Conservation (phyloP, 2,888 invertebrate genomes). For the Alsophila aescularia region DNA sequence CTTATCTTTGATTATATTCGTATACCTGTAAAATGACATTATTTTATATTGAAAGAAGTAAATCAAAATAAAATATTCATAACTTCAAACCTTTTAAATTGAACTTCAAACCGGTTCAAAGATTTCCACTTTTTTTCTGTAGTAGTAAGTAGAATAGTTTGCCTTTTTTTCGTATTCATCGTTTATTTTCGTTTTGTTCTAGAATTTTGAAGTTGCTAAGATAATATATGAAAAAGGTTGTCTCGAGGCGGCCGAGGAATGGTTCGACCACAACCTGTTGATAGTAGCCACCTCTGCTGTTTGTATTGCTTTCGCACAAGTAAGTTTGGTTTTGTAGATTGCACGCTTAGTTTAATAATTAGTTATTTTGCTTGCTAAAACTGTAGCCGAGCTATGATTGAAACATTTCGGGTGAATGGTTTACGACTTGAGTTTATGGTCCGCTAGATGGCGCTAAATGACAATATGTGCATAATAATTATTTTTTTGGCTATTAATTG, state of each 20-base stretch:
- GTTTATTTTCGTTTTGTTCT: constrained; percentile 74
- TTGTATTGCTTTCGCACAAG: constrained; percentile 96
- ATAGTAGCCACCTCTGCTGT: constrained; percentile 95
- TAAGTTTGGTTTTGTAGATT: constrained; percentile 81
- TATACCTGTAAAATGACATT: too few relatives aligned
- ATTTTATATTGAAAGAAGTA: too few relatives aligned
- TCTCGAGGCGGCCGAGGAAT: constrained; percentile 96
- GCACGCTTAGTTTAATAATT: constrained; percentile 44
- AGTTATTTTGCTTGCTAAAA: too few relatives aligned
- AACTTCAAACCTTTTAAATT: too few relatives aligned
- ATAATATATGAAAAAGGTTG: constrained; percentile 97
- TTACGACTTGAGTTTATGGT: too few relatives aligned
- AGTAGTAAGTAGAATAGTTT: constrained; percentile 11
- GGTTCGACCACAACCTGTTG: constrained; percentile 97
- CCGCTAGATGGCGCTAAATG: too few relatives aligned
- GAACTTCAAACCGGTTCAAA: neutral
- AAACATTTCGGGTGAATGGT: too few relatives aligned
- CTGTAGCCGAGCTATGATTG: too few relatives aligned
- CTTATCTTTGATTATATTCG: too few relatives aligned
- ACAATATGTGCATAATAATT: too few relatives aligned
- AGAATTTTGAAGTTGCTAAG: constrained; percentile 92
- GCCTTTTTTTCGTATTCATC: constrained; percentile 40
- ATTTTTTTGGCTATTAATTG: too few relatives aligned
- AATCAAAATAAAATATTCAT: too few relatives aligned
- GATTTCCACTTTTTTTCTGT: neutral